Base-by-base conservation (phyloP, 2,113 vertebrate species). In the Dinomys branickii region DNA sequence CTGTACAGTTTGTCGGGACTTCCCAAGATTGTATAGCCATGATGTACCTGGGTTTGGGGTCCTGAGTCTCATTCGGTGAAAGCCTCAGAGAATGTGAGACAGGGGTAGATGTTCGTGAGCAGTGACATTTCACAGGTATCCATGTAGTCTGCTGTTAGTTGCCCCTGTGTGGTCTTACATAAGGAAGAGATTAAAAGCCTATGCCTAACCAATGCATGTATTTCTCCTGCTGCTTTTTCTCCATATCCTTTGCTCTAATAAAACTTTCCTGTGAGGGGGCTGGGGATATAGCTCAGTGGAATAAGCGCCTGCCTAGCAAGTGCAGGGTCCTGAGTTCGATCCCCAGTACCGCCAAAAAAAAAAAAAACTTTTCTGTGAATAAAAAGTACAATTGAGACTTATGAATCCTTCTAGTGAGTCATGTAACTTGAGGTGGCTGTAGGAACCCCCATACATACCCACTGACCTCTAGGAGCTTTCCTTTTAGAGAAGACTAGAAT, bases 381-480 rank as follows among this genome's bases (percentile, higher is more conserved):
- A 96, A 94, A 92, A 87, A 9, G 35, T 81, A 35, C 41, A 84
- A 65, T 28, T 86, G 24, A 61, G 17, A 92, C n/a, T 78, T 85
- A 0, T 28, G 28, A 85, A 59, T 69, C 56, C 54, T 96, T 77
- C 71, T 65, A 92, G 30, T 41, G 24, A 94, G 81, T 92, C 56
- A 88, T 38, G 35, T 35, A 58, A 82, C n/a, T 94, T 85, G 35
- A 33, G 20, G 58, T 50, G 47, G 35, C 28, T 50, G 13, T 50
- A 30, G 85, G 30, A 75, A 10, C 10, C 85, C 54, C 24, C 3
- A 85, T 75, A 89, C 5, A 35, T 38, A 94, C 38, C 19, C 24
- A 54, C n/a, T 78, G 38, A 16, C 47, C 33, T 77, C 47, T 2
- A 35, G 26, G 28, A 58, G 20, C 71, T 88, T 94, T 63, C 35